phyloP scores from a whole-genome alignment of 2,888 invertebrate species.

The Sturmia bella region DNA sequence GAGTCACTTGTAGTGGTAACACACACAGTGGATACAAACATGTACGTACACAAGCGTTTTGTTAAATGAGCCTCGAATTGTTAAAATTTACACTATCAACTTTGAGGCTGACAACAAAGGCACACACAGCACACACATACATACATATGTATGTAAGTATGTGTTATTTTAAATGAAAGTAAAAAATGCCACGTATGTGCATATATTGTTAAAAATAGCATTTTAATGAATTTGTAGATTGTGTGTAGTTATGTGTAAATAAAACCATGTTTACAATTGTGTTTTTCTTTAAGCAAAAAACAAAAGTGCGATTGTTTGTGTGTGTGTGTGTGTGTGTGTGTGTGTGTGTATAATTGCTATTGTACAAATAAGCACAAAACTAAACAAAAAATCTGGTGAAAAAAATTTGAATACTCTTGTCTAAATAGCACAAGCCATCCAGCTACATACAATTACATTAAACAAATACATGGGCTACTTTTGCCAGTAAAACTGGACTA shows the following conservation, averaged over 20 bases:
- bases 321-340: conserved; percentile 3
- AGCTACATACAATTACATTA: conserved; percentile 42
- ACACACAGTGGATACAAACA: neutral
- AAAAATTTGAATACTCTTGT: conserved; percentile 47
- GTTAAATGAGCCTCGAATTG: conserved; percentile 62
- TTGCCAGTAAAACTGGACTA: no score
- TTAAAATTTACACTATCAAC: conserved; percentile 61
- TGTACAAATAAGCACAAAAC: conserved; percentile 46
- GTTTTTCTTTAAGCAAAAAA: conserved; percentile 31
- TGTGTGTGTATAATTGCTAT: conserved; percentile 18
- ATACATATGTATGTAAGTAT: neutral
- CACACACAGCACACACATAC: neutral
- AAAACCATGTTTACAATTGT: conserved; percentile 42
- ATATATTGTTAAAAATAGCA: conserved; percentile 65
- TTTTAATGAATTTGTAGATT: conserved; percentile 63
- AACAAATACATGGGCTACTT: neutral
- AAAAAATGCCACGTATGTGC: conserved; percentile 50
- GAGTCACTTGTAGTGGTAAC: conserved; percentile 19
- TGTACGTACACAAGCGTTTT: neutral
- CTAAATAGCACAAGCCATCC: conserved; percentile 51
- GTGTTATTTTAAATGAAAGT: neutral
- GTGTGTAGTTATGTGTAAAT: conserved; percentile 45
- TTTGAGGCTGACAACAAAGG: conserved; percentile 41
- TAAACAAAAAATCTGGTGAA: conserved; percentile 19
- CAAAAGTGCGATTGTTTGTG: conserved; percentile 5